phyloP scores from a whole-genome alignment of 2,888 invertebrate species.

The Pachydiplax longipennis region DNA sequence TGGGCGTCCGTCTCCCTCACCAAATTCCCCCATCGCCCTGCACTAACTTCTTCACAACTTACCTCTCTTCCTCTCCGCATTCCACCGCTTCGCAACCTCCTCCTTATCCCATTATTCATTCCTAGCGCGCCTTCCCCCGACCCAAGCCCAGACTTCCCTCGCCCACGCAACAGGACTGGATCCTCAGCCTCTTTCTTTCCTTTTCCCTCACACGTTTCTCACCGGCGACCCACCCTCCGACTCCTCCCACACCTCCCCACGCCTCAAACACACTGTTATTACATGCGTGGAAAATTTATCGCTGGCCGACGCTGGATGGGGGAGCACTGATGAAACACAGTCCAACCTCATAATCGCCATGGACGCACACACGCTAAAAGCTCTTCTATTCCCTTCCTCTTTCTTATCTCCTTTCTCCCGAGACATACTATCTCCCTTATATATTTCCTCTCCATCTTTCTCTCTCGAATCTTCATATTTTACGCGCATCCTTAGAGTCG shows the following conservation, averaged over 20 bases:
- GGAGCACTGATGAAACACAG: background rate
- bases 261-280: slow-evolving; percentile 49
- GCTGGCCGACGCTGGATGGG: background rate
- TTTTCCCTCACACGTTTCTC: slow-evolving; percentile 37
- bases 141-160: slow-evolving; percentile 46
- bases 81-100: background rate
- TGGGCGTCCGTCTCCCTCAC: background rate
- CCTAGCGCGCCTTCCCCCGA: slow-evolving; percentile 50
- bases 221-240: slow-evolving; percentile 47
- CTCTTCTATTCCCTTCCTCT: background rate
- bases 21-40: background rate
- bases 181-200: slow-evolving; percentile 48
- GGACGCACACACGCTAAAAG: background rate
- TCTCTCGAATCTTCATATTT: background rate
- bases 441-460: background rate
- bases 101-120: slow-evolving; percentile 11
- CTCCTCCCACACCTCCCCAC: slow-evolving; percentile 49
- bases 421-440: background rate
- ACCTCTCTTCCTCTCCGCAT: background rate
- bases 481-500: background rate
- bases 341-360: background rate
- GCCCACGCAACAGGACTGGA: slow-evolving; percentile 14
- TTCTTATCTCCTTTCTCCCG: background rate
- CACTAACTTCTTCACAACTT: background rate
- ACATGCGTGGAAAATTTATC: slow-evolving; percentile 12